These are phyloP conservation scores for Coenonympha glycerion DNA, from an alignment of 2,888 invertebrate genomes.

Conservation along the genomic window DNA sequence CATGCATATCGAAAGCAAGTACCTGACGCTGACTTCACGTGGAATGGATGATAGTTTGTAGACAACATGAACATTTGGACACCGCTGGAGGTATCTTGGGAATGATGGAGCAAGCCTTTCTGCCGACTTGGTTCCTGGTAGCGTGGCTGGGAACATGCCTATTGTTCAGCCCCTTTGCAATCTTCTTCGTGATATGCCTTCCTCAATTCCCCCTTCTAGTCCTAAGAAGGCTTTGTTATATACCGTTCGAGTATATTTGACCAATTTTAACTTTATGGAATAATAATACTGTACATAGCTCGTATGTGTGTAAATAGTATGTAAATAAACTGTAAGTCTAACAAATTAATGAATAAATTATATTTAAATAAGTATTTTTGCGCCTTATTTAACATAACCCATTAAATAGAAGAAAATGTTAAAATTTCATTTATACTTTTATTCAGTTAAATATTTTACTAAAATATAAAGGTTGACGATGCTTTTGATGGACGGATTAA, in stretches of 20 bases:
- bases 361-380: slow-evolving; percentile 33
- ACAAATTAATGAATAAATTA: slow-evolving; percentile 19
- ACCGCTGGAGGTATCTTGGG: slow-evolving; percentile 32
- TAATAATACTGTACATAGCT: not conserved
- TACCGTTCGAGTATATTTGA: slow-evolving; percentile 80
- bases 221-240: slow-evolving; percentile 79
- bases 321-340: slow-evolving; percentile 26
- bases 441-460: too few species aligned
- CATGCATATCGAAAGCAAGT: slow-evolving; percentile 43
- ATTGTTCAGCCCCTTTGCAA: slow-evolving; percentile 79
- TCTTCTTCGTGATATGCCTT: slow-evolving; percentile 80
- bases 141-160: slow-evolving; percentile 79
- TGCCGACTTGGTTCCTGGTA: slow-evolving; percentile 77
- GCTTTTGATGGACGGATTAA: too few species aligned
- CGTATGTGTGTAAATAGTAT: slow-evolving; percentile 23
- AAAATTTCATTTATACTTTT: too few species aligned
- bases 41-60: slow-evolving; percentile 27
- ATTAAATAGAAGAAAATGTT: too few species aligned
- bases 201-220: slow-evolving; percentile 82
- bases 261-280: slow-evolving; percentile 17
- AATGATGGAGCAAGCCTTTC: slow-evolving; percentile 62
- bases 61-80: slow-evolving; percentile 47
- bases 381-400: not conserved
- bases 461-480: too few species aligned
- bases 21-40: slow-evolving; percentile 32